Evolutionary conservation across 2,113 vertebrate genomes (phyloP).

Genomic region (Nibea albiflora): DNA sequence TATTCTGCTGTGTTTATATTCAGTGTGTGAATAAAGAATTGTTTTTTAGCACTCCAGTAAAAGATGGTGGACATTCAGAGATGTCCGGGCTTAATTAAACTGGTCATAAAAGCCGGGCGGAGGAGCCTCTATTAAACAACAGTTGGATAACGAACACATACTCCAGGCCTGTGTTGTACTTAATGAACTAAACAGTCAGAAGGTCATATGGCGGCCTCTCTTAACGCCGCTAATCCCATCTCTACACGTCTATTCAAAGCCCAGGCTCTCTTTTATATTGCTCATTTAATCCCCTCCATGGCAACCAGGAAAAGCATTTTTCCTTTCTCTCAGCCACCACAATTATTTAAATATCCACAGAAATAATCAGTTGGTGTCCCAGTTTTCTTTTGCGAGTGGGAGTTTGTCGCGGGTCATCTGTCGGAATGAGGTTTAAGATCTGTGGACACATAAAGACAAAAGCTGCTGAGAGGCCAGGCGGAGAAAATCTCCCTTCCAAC

Average conservation of each 20-base stretch:
- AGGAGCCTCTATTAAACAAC: conserved; percentile 52
- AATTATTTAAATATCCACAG: conserved; percentile 59
- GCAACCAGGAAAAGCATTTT: conserved; percentile 68
- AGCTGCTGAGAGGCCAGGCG: neutral
- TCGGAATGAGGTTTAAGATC: conserved; percentile 24
- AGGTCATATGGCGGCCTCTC: conserved; percentile 69
- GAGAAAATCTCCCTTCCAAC: conserved; percentile 19
- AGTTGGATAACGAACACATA: conserved; percentile 33
- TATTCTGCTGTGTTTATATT: conserved; percentile 16
- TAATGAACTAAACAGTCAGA: conserved; percentile 71
- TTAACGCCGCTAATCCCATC: conserved; percentile 72
- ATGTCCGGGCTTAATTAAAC: conserved; percentile 39
- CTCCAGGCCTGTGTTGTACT: conserved; percentile 45
- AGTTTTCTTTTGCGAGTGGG: conserved; percentile 34
- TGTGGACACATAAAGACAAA: conserved; percentile 30
- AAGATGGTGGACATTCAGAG: conserved; percentile 37
- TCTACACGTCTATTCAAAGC: conserved; percentile 69
- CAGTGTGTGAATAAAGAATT: conserved; percentile 20
- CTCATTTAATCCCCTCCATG: conserved; percentile 75
- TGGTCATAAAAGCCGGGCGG: conserved; percentile 15
- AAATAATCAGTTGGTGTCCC: conserved; percentile 50
- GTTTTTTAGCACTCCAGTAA: conserved; percentile 19
- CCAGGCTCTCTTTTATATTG: conserved; percentile 60
- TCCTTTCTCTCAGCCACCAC: conserved; percentile 27
- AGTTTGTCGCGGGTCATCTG: conserved; percentile 44